Conservation (phyloP, 2,888 invertebrate species). For the Eulithis prunata region DNA sequence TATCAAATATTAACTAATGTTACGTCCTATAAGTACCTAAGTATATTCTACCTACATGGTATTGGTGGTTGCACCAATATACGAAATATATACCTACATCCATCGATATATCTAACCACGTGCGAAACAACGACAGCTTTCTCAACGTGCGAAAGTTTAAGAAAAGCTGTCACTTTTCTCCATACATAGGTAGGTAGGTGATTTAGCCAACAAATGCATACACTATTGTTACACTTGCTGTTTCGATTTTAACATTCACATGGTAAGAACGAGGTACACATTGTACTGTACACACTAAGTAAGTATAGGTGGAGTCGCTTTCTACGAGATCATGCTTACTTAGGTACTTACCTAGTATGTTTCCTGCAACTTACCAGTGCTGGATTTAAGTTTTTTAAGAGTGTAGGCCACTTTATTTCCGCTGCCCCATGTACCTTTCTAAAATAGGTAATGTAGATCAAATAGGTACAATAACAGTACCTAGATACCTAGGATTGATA, state of each 20-base stretch:
- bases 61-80: too few species aligned
- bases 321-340: constrained; percentile 38
- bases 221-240: constrained; percentile 40
- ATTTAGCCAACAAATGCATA: constrained; percentile 35
- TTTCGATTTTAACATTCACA: constrained; percentile 48
- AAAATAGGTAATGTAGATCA: too few species aligned
- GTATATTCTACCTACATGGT: too few species aligned
- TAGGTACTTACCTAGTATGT: constrained; percentile 13
- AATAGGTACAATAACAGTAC: too few species aligned
- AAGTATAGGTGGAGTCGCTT: constrained; percentile 36
- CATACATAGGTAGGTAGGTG: constrained; percentile 45
- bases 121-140: constrained; percentile 34
- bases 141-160: constrained; percentile 46
- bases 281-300: too few species aligned
- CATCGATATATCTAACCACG: neutral
- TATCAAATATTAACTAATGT: too few species aligned
- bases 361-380: neutral
- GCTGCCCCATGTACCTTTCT: too few species aligned
- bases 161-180: constrained; percentile 52
- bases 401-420: too few species aligned
- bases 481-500: too few species aligned
- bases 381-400: too few species aligned
- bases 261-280: constrained; percentile 31
- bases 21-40: too few species aligned
- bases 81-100: too few species aligned